Evolutionary conservation across 2,113 vertebrate genomes (phyloP).

Genomic region (Urocynchramus pylzowi): DNA sequence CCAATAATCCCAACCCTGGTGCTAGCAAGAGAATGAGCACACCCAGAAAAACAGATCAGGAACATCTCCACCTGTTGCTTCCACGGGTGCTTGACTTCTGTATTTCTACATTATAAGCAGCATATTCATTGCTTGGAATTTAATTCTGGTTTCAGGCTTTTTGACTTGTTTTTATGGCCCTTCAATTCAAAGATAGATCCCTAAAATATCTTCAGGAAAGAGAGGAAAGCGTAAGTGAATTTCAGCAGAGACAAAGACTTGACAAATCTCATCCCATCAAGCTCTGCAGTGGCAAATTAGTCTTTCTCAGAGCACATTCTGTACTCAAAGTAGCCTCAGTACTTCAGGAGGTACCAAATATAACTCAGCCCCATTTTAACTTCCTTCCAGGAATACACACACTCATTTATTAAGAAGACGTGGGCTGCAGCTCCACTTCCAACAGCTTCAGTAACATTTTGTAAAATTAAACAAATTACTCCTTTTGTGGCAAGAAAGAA

Average conservation of each 20-base stretch:
- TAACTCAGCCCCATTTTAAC: conserved; percentile 26
- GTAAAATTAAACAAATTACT: not conserved
- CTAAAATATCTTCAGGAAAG: not conserved
- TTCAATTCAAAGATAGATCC: not conserved
- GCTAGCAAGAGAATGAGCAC: not conserved
- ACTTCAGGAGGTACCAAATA: conserved; percentile 47
- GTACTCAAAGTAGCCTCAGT: conserved; percentile 22
- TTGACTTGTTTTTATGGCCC: not conserved
- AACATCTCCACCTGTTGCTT: not conserved
- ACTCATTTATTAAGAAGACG: conserved; percentile 20
- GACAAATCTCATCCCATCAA: conserved; percentile 19
- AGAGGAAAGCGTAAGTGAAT: not conserved
- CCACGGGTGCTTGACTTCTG: not conserved
- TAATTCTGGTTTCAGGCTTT: not conserved
- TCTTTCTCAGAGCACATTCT: conserved; percentile 31
- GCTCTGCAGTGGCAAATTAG: not conserved
- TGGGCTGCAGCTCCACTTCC: conserved; percentile 28
- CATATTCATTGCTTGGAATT: not conserved
- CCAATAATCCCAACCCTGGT: not conserved
- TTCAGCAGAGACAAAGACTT: not conserved
- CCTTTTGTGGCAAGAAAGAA: not conserved
- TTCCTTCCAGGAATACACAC: conserved; percentile 47
- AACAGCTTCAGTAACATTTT: not conserved
- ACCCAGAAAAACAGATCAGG: fast-evolving
- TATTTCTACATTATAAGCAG: not conserved